Percentiles rank a stretch among this genome's conserved stretches.
phyloP scores from a whole-genome alignment of 2,797 vertebrate species.

The Leptatherina wallacei region DNA sequence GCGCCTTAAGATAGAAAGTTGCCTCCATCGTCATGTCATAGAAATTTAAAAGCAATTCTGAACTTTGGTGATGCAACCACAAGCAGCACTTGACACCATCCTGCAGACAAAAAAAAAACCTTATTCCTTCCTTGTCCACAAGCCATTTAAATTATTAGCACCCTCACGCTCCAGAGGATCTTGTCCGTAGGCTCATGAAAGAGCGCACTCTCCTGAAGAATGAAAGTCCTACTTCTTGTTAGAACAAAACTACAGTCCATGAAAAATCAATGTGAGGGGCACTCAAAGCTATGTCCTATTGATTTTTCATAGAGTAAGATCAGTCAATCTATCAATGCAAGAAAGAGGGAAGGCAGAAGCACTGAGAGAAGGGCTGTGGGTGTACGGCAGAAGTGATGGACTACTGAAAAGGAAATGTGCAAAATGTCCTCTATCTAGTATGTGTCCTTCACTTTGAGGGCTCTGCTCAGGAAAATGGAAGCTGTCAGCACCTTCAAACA shows the following conservation, averaged over 20 bases:
- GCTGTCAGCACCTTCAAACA: conserved; percentile 60
- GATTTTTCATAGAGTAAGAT: conserved; percentile 74
- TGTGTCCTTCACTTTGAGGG: conserved; percentile 69
- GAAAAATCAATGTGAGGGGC: conserved; percentile 64
- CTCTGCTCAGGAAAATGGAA: conserved; percentile 57
- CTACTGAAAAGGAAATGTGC: conserved; percentile 55
- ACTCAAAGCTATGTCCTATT: conserved; percentile 66
- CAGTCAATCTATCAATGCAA: conserved; percentile 70
- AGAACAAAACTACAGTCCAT: conserved; percentile 52
- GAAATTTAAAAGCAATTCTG: conserved; percentile 39
- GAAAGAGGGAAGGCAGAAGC: conserved; percentile 14
- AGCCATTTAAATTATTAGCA: conserved; percentile 30
- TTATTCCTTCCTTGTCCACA: not conserved
- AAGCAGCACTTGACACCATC: conserved; percentile 29
- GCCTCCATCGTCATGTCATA: conserved; percentile 53
- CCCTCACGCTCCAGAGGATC: conserved; percentile 13
- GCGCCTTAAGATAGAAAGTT: conserved; percentile 57
- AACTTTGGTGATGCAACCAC: conserved; percentile 27
- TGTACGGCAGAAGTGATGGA: conserved; percentile 48
- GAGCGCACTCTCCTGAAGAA: conserved; percentile 18
- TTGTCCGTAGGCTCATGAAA: conserved; percentile 18
- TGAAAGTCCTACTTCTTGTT: conserved; percentile 42
- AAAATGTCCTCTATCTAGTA: conserved; percentile 55
- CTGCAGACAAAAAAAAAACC: not conserved
- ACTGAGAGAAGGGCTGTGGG: conserved; percentile 18